These are phyloP conservation scores for Molossus molossus DNA, from an alignment of 2,797 vertebrate species.

Conservation along the genomic window DNA sequence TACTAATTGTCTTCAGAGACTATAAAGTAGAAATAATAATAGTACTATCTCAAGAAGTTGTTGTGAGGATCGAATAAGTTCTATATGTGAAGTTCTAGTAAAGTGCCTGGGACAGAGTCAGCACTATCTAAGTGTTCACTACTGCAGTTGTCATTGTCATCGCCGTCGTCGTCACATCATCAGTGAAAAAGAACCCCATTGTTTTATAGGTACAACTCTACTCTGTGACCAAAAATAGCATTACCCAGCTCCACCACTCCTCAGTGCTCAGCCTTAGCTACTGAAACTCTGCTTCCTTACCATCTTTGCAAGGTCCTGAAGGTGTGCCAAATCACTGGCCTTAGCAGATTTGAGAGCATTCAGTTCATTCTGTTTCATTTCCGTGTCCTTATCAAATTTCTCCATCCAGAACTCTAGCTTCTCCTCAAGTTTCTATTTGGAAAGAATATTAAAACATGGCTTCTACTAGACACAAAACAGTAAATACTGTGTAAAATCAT, in stretches of 20 bases:
- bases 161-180: fast-evolving
- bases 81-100: neutral
- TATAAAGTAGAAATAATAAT: neutral
- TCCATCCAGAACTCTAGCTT: conserved; percentile 93
- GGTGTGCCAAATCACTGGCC: conserved; percentile 89
- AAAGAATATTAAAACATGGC: conserved; percentile 64
- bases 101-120: neutral
- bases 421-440: conserved; percentile 88
- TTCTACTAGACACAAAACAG: conserved; percentile 14
- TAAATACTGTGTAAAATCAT: neutral
- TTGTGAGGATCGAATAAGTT: neutral
- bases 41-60: neutral
- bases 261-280: neutral
- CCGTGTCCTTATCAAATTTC: conserved; percentile 91
- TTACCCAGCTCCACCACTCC: no score
- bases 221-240: neutral
- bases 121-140: neutral
- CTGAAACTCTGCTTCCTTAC: conserved; percentile 85
- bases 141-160: fast-evolving
- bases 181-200: neutral
- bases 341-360: conserved; percentile 88
- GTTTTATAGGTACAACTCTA: neutral
- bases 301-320: conserved; percentile 92
- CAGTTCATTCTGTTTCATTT: conserved; percentile 92
- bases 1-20: conserved; percentile 26